phyloP scores from a whole-genome alignment of 2,888 invertebrate species.

The Anagyrus pseudococci region DNA sequence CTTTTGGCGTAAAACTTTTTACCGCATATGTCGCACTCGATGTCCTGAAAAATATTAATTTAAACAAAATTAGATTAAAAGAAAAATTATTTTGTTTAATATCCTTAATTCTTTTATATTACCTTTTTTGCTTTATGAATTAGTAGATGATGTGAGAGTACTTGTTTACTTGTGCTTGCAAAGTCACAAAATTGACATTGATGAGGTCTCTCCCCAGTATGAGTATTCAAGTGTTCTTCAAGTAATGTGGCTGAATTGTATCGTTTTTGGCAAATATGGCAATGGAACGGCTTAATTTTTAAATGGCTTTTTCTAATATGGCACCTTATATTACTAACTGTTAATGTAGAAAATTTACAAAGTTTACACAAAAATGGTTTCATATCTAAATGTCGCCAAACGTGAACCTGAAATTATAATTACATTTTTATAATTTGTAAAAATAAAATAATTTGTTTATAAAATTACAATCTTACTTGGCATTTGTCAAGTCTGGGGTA shows the following conservation, averaged over 20 bases:
- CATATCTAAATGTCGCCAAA: constrained; percentile 54
- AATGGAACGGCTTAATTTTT: constrained; percentile 53
- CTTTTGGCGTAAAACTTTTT: constrained; percentile 50
- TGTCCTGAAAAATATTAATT: constrained; percentile 43
- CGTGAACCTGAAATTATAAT: constrained; percentile 46
- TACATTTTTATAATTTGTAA: constrained; percentile 8
- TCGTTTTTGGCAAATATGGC: constrained; percentile 48
- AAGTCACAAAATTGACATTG: constrained; percentile 48
- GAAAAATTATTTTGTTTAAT: constrained; percentile 2
- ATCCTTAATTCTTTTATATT: constrained; percentile 10
- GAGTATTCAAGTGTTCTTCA: constrained; percentile 52
- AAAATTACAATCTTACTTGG: constrained; percentile 39
- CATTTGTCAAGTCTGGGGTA: constrained; percentile 53
- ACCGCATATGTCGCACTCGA: constrained; percentile 49
- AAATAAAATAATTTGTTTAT: constrained; percentile 10
- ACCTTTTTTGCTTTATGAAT: constrained; percentile 51
- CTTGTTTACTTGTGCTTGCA: constrained; percentile 50
- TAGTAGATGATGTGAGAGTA: constrained; percentile 48
- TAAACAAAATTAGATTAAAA: neutral
- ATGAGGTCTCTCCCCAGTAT: constrained; percentile 50
- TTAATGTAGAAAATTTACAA: constrained; percentile 52
- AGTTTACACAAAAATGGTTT: constrained; percentile 51
- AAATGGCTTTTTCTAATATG: constrained; percentile 55
- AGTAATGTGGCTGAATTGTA: constrained; percentile 50
- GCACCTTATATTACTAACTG: constrained; percentile 51